A percentile compares a stretch with the other conserved stretches of the same genome.
Evolutionary conservation across 2,113 vertebrate species (phyloP).

Genomic region (Pitta sordida): DNA sequence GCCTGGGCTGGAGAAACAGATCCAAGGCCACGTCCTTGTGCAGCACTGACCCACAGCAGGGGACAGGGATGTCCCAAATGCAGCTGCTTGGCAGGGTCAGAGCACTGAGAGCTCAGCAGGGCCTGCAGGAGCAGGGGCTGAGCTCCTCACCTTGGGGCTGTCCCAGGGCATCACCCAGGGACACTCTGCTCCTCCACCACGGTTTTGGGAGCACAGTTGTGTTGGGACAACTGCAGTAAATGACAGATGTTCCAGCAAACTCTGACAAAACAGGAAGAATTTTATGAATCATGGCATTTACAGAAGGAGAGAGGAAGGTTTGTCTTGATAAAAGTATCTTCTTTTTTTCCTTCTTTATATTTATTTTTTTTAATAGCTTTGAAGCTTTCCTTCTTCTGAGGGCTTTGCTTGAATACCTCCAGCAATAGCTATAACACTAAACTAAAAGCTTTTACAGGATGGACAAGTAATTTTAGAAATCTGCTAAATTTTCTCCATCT

Average conservation of each 20-base stretch:
- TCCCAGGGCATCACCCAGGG: background rate
- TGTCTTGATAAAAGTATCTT: background rate
- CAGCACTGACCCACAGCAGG: background rate
- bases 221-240: background rate
- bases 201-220: background rate
- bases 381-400: background rate
- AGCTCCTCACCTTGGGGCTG: background rate
- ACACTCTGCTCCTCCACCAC: background rate
- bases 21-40: background rate
- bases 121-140: accelerated
- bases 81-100: background rate
- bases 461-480: background rate
- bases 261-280: background rate
- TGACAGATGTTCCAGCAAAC: background rate
- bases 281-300: background rate
- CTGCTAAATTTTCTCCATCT: background rate
- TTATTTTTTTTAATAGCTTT: background rate
- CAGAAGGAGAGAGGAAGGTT: background rate
- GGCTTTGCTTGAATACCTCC: background rate
- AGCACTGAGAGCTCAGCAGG: background rate
- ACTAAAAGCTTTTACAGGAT: background rate
- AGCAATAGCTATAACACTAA: background rate
- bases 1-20: background rate
- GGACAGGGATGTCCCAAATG: background rate
- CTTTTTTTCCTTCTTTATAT: background rate